A percentile compares a stretch with the other conserved stretches of the same genome.
Evolutionary conservation across 2,113 vertebrate genomes (phyloP).

Genomic region (Xenopus laevis): DNA sequence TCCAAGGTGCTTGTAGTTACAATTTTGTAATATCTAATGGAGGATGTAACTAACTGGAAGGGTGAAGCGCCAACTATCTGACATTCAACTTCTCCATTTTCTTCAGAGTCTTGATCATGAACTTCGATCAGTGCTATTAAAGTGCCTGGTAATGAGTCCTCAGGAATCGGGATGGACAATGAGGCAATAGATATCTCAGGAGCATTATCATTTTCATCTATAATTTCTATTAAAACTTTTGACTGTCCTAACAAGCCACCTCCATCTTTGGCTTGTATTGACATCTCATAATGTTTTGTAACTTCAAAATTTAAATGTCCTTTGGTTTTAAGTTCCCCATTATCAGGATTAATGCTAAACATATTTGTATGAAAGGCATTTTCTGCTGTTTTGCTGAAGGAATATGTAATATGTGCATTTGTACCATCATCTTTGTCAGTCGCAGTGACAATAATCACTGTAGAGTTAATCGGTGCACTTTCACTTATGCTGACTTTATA

Average conservation of each 20-base stretch:
- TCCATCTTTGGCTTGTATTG: background rate
- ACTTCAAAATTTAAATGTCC: background rate
- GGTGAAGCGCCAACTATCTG: slow-evolving; percentile 54
- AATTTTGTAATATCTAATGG: slow-evolving; percentile 63
- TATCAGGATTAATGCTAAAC: slow-evolving; percentile 48
- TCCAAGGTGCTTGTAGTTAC: slow-evolving; percentile 55
- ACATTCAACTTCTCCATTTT: slow-evolving; percentile 63
- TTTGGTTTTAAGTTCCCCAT: background rate
- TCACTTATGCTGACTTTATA: slow-evolving; percentile 42
- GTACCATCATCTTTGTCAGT: slow-evolving; percentile 54
- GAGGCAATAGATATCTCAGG: slow-evolving; percentile 52
- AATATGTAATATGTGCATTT: slow-evolving; percentile 53
- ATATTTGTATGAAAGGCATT: slow-evolving; percentile 6
- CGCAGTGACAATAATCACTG: slow-evolving; percentile 51
- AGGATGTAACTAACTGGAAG: slow-evolving; percentile 59
- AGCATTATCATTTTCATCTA: slow-evolving; percentile 67
- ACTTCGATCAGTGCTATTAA: slow-evolving; percentile 67
- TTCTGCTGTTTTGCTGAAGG: slow-evolving; percentile 32
- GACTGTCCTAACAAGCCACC: slow-evolving; percentile 50
- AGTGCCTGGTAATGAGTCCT: slow-evolving; percentile 56
- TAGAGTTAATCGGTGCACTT: slow-evolving; percentile 29
- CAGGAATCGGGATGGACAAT: slow-evolving; percentile 56
- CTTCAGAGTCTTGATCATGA: slow-evolving; percentile 61
- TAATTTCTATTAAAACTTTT: slow-evolving; percentile 71
- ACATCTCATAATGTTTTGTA: background rate